Conservation (phyloP, 2,888 invertebrate genomes). For the Acanthosepion esculentum region DNA sequence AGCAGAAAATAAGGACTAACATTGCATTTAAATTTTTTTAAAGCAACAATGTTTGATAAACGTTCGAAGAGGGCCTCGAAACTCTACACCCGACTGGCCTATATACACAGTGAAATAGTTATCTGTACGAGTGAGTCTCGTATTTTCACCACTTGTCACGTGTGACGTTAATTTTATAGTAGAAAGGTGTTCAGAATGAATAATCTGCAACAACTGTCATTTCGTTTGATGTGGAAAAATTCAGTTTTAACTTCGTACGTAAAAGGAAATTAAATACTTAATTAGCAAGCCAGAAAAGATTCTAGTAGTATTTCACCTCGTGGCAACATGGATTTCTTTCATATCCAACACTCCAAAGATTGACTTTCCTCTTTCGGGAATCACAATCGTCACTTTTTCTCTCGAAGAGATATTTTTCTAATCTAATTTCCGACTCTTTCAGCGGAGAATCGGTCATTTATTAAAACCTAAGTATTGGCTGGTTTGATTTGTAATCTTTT, state of each 20-base stretch:
- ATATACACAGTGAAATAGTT: too few relatives aligned
- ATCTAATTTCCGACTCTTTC: not conserved
- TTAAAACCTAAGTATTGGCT: not conserved
- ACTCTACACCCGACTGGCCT: too few relatives aligned
- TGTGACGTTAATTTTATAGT: too few relatives aligned
- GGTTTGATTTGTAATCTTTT: not conserved
- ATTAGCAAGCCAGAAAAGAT: not conserved
- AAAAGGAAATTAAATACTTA: not conserved
- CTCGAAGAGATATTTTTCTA: not conserved
- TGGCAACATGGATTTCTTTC: not conserved
- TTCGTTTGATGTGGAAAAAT: not conserved
- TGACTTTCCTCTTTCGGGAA: not conserved
- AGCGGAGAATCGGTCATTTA: not conserved
- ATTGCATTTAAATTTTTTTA: too few relatives aligned
- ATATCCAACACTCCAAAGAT: not conserved
- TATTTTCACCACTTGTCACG: too few relatives aligned
- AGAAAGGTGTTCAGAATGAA: not conserved
- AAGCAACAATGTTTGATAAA: too few relatives aligned
- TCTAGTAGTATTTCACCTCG: not conserved
- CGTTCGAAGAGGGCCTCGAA: too few relatives aligned
- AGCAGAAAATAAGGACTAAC: too few relatives aligned
- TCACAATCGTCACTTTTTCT: too few relatives aligned
- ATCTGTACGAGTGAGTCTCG: too few relatives aligned
- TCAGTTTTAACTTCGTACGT: not conserved
- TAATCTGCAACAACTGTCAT: not conserved